A percentile compares a stretch with the other conserved stretches of the same genome.
phyloP scores from a whole-genome alignment of 2,888 invertebrate species.

The Cheilosia urbana region DNA sequence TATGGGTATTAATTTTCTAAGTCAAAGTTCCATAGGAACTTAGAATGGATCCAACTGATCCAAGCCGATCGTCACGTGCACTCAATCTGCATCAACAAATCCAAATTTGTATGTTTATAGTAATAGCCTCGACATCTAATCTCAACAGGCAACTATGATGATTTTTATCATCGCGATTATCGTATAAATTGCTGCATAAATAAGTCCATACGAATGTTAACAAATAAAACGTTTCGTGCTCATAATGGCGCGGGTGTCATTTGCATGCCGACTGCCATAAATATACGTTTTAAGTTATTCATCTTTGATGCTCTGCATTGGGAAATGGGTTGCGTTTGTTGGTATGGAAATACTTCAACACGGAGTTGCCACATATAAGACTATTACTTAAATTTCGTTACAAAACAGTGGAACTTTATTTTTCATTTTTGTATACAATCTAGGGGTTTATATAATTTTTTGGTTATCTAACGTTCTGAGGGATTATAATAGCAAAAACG shows the following conservation, averaged over 20 bases:
- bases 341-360: conserved; percentile 19
- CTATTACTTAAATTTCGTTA: conserved; percentile 42
- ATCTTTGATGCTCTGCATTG: conserved; percentile 24
- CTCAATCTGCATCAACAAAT: not conserved
- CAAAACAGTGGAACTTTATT: conserved; percentile 64
- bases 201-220: conserved; percentile 9
- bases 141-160: conserved; percentile 27
- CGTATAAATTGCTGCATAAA: conserved; percentile 52
- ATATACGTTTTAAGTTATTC: conserved; percentile 16
- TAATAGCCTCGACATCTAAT: conserved; percentile 7
- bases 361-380: conserved; percentile 2
- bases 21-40: no score
- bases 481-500: conserved; percentile 51
- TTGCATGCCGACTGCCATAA: conserved; percentile 49
- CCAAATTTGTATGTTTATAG: not conserved
- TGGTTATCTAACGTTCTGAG: conserved; percentile 63
- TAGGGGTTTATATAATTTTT: conserved; percentile 54
- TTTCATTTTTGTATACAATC: conserved; percentile 35
- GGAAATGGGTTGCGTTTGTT: conserved; percentile 48
- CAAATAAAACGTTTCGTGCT: conserved; percentile 33
- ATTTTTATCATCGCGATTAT: conserved; percentile 53
- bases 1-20: no score
- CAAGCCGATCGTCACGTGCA: not conserved
- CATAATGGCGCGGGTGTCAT: conserved; percentile 68
- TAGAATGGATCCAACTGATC: no score